Percentiles rank a stretch among this genome's conserved stretches.
phyloP scores from a whole-genome alignment of 2,797 vertebrate species.

The Propithecus perrieri region DNA sequence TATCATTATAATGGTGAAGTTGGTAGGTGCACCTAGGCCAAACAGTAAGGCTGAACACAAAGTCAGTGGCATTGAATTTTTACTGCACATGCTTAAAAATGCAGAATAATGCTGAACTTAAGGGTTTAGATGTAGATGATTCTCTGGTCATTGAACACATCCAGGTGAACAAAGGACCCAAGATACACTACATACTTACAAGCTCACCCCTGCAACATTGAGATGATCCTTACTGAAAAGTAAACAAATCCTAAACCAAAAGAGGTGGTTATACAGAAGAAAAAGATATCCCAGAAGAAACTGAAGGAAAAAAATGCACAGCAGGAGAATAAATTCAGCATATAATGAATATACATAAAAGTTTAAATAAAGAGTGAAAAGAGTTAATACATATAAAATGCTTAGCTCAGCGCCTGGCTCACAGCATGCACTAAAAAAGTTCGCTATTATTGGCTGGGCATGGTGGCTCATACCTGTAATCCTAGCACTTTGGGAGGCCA shows the following conservation, averaged over 20 bases:
- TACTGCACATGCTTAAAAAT: not conserved
- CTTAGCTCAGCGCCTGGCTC: not conserved
- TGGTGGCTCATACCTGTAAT: too few relatives aligned
- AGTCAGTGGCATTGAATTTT: not conserved
- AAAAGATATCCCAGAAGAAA: not conserved
- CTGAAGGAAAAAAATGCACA: not conserved
- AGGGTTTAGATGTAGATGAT: not conserved
- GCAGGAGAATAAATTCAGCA: not conserved
- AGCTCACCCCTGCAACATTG: not conserved
- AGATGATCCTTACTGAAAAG: not conserved
- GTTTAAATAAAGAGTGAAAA: not conserved
- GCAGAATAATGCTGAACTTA: not conserved
- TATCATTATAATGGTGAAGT: not conserved
- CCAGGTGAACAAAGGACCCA: not conserved
- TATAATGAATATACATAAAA: not conserved
- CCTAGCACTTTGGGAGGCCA: too few relatives aligned
- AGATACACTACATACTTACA: not conserved
- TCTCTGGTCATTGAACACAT: not conserved
- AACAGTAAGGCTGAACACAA: not conserved
- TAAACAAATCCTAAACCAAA: not conserved
- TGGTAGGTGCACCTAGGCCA: not conserved
- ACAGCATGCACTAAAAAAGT: not conserved
- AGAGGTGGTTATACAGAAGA: not conserved
- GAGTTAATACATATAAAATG: conserved; percentile 22
- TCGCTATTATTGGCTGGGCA: too few relatives aligned